These are phyloP conservation scores for Phylloscopus trochilus DNA, from an alignment of 2,113 vertebrate genomes.

Conservation along the genomic window DNA sequence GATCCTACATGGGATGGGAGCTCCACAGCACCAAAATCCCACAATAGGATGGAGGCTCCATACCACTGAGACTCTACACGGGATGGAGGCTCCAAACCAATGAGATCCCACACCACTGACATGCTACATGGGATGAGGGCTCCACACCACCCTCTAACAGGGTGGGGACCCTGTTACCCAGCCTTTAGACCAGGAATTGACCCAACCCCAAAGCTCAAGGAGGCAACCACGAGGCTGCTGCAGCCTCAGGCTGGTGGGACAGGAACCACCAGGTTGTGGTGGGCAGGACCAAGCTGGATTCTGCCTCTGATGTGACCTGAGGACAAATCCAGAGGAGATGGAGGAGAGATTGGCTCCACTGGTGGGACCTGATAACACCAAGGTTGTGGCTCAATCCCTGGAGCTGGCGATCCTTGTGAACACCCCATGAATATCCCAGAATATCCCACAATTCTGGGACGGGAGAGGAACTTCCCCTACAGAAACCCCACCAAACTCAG, in stretches of 20 bases:
- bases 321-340: not conserved
- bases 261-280: not conserved
- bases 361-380: not conserved
- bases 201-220: not conserved
- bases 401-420: not conserved
- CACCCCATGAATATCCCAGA: not conserved
- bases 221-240: not conserved
- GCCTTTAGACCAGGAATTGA: accelerated
- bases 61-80: accelerated
- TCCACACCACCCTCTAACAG: not conserved
- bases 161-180: accelerated
- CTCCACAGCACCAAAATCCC: accelerated
- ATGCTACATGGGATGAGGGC: too few species aligned
- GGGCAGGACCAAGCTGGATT: not conserved
- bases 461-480: not conserved
- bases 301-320: too few species aligned
- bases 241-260: not conserved
- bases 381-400: accelerated
- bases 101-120: accelerated
- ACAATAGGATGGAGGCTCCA: not conserved
- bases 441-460: accelerated
- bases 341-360: accelerated
- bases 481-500: not conserved
- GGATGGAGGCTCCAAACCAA: not conserved
- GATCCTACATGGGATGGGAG: accelerated